Evolutionary conservation across 2,113 vertebrate species (phyloP), one percentile per base, ranked within the genome.

Genomic region (Prionailurus bengalensis): DNA sequence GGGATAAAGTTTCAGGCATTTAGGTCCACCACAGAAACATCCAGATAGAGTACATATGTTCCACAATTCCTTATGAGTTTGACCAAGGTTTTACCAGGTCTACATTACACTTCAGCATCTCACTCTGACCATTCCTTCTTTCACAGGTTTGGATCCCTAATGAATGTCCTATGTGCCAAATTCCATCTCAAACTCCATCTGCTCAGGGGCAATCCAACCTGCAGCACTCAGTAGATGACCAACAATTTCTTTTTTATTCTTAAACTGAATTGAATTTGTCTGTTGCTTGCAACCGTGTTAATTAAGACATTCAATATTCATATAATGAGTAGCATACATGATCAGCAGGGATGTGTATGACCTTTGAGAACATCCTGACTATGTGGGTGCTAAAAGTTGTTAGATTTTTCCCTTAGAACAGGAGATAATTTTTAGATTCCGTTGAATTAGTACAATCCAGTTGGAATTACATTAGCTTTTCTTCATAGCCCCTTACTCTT

Each of bases 281-380:
- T 88, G 23, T 71, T 90, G 39, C 19, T 89, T 86, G 74, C 29
- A 94, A 91, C 39, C n/a, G 29, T 85, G 16, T 91, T 87, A 86
- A 82, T 83, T 42, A 91, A 93, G n/a, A 63, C 10, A 51, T 84
- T 89, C 45, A 74, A 14, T 79, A 92, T 42, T 86, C 48, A 89
- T 36, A n/a, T 15, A 73, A 39, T 45, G 13, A 5, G 63, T n/a
- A 94, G 13, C 23, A 94, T 6, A 36, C 19, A 51, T 74, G 55
- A 87, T 94, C n/a, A 92, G 53, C 31, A 90, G 27, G 19, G 21
- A 63, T 89, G 12, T 66, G 45, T 65, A 48, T 68, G 33, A 68
- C 70, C 51, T 89, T 73, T 73, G 45, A 96, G 17, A 95, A 82
- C 21, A 89, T 71, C 11, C 19, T n/a, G 14, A 61, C 8, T 83